phyloP scores from a whole-genome alignment of 1,140 invertebrate genomes.

The Tetranychus urticae region DNA sequence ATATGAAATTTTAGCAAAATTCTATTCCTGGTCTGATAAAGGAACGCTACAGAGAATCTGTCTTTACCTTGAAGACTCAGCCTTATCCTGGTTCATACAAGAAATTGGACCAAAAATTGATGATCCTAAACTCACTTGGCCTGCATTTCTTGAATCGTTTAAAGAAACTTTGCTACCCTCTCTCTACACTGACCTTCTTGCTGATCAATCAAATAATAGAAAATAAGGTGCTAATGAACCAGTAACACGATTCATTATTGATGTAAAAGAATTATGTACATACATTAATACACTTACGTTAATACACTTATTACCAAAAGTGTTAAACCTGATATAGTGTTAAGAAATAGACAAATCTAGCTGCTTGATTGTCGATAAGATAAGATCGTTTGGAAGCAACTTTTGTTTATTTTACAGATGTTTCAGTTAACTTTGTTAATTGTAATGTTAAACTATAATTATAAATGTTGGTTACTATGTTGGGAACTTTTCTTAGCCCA shows the following conservation, averaged over 20 bases:
- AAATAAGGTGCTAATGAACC: neutral
- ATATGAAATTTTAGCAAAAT: neutral
- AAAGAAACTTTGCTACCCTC: neutral
- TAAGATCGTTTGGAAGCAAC: too few species aligned
- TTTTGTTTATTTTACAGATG: too few species aligned
- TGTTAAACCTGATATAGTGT: neutral
- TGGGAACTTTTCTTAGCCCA: too few species aligned
- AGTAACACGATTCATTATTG: neutral
- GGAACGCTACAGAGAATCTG: neutral
- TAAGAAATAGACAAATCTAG: too few species aligned
- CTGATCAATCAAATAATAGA: neutral
- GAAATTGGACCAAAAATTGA: neutral
- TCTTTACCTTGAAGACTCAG: neutral
- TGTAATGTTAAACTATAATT: too few species aligned
- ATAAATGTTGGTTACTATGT: too few species aligned
- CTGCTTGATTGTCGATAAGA: too few species aligned
- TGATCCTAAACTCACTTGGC: neutral
- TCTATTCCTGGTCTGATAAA: neutral
- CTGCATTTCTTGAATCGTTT: neutral
- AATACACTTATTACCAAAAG: neutral
- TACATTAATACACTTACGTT: neutral
- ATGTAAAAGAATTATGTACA: neutral
- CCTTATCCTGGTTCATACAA: neutral
- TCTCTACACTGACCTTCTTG: neutral
- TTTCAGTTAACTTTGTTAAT: too few species aligned